Evolutionary conservation across 2,113 vertebrate genomes (phyloP), one percentile per base, ranked within the genome.

Genomic region (Falco punctatus): DNA sequence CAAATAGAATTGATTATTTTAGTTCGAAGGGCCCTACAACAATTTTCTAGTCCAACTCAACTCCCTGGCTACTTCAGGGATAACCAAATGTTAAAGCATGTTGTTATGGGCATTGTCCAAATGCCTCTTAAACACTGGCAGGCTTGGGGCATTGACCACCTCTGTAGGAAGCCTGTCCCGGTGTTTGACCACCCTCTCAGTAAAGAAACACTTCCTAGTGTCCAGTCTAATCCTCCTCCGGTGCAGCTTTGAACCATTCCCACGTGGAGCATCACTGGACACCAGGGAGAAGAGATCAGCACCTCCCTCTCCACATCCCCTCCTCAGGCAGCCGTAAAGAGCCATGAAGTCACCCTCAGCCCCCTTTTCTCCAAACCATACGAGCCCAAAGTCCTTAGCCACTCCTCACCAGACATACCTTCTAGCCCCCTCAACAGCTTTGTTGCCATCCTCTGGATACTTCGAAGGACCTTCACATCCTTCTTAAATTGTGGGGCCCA

Each of bases 261-360:
- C 32, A 35, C 0, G 0, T 1, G 5, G 48, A 9, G 23, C n/a
- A 8, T 40, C 23, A 22, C n/a, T 40, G 51, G 15, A 17, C 48
- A 3, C 28, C n/a, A 27, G 51, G 42, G 51, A 86, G 52, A 49
- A 58, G 42, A 57, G 52, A 2, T n/a, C 42, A 65, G 42, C 51
- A 19, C 10, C 12, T 51, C 14, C 30, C 5, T 49, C 44, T 77
- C 24, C n/a, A 30, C 12, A 1, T 35, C 12, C 19, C 9, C 26
- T 54, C 32, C 18, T 54, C 38, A 35, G 49, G 38, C 44, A 72
- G 24, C 67, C 30, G 9, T 23, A 35, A 30, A 42, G 48, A 42
- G 42, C 42, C 11, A 42, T 42, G 42, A 42, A 14, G 42, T 42
- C 42, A 42, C 42, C 42, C 42, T 42, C 42, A 42, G 13, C 42